A percentile compares a stretch with the other conserved stretches of the same genome.
phyloP scores from a whole-genome alignment of 2,797 vertebrate genomes.

The Vireo griseus region DNA sequence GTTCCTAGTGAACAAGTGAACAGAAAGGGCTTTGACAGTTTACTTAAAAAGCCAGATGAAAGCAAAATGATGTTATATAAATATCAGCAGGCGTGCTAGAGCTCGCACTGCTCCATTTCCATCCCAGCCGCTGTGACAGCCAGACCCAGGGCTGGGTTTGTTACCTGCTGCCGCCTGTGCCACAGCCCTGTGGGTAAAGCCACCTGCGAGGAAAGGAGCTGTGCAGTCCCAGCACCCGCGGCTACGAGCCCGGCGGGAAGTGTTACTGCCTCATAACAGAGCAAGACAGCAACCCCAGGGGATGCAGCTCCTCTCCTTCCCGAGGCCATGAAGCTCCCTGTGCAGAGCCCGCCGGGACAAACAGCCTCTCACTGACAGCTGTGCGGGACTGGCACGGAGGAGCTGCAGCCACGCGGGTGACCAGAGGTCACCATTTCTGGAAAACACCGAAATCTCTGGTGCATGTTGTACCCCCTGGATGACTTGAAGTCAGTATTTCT shows the following conservation, averaged over 20 bases:
- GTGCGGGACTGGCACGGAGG: not conserved
- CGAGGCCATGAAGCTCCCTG: rapidly evolving
- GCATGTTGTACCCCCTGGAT: not conserved
- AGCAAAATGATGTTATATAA: not conserved
- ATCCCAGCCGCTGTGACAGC: not conserved
- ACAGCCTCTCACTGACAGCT: not conserved
- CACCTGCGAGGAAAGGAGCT: not conserved
- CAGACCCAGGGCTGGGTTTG: not conserved
- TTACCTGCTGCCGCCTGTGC: not conserved
- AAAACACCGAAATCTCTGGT: not conserved
- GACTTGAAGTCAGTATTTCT: not conserved
- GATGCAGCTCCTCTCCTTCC: not conserved
- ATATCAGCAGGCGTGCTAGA: not conserved
- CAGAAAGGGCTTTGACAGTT: slow-evolving; percentile 35
- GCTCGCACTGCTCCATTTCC: not conserved
- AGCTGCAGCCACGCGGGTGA: rapidly evolving
- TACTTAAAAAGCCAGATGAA: slow-evolving; percentile 45
- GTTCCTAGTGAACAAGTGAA: not conserved
- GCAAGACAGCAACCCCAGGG: not conserved
- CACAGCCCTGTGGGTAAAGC: rapidly evolving
- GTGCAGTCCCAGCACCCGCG: rapidly evolving
- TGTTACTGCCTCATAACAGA: not conserved
- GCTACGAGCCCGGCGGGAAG: rapidly evolving
- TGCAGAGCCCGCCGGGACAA: rapidly evolving
- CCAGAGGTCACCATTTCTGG: not conserved